Percentiles rank a stretch among this genome's conserved stretches.
Conservation (phyloP, 2,797 vertebrate species). For the Hozukius guyotensis region DNA sequence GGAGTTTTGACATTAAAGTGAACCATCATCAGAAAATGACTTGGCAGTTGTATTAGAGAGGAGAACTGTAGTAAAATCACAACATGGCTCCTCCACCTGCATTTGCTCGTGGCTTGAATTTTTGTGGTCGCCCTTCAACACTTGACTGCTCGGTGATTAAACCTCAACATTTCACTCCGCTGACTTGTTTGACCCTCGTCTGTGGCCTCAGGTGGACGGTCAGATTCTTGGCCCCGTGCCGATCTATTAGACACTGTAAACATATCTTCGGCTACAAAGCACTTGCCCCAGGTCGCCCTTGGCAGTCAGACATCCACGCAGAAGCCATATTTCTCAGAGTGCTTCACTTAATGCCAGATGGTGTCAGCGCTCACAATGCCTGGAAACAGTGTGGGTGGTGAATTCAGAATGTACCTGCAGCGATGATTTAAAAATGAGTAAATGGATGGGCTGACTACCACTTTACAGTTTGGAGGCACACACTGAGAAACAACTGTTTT, state of each 20-base stretch:
- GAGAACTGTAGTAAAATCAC: conserved; percentile 7
- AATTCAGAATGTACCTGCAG: conserved; percentile 50
- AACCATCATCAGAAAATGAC: conserved; percentile 51
- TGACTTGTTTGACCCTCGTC: conserved; percentile 38
- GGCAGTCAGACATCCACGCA: conserved; percentile 53
- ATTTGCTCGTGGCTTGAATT: background rate
- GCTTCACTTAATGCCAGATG: conserved; percentile 68
- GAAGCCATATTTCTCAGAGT: conserved; percentile 61
- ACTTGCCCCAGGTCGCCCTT: conserved; percentile 59
- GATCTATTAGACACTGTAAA: conserved; percentile 66
- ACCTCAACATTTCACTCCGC: conserved; percentile 44
- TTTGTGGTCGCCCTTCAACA: conserved; percentile 28
- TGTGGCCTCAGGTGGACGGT: conserved; percentile 53
- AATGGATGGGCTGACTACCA: conserved; percentile 16
- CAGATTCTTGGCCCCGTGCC: conserved; percentile 46
- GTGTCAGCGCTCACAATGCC: conserved; percentile 53
- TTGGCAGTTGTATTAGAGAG: conserved; percentile 36
- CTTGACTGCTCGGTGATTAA: conserved; percentile 51
- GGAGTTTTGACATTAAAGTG: conserved; percentile 42
- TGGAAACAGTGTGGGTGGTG: conserved; percentile 50
- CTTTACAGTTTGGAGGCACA: conserved; percentile 16
- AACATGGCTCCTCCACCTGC: background rate
- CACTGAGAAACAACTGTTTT: conserved; percentile 21
- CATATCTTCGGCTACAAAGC: conserved; percentile 54
- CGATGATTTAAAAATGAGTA: conserved; percentile 34